Evolutionary conservation across 2,888 invertebrate species (phyloP), one percentile per base, ranked within the genome.

Genomic region (Anthophora plumipes): DNA sequence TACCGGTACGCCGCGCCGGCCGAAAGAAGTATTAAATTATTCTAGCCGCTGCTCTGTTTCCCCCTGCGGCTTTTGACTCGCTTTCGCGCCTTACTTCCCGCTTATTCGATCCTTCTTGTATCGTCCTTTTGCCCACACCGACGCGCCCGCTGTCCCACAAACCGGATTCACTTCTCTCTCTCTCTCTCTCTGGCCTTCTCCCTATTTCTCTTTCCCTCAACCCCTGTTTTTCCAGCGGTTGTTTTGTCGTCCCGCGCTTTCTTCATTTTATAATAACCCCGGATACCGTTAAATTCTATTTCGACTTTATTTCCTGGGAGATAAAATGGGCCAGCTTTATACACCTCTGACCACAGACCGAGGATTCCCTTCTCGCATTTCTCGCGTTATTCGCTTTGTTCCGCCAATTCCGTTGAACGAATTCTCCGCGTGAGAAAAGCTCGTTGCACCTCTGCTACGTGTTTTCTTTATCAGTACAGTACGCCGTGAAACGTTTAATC

Each of bases 31-130:
- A 67, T 80, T 67, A 80, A 72, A 79, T 81, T 85, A 64, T 68
- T 64, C 76, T 68, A 52, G 22, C 59, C 70, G 52, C 46, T 25
- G 39, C 66, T 55, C 50, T 76, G 69, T 80, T 64, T 80, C 79
- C 66, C 59, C 69, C 68, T 41, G 66, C 67, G 69, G 64, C 68
- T 68, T 63, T 50, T 31, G 41, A 57, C 76, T 70, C 55, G 52
- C 52, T 72, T 79, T 79, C 80, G 72, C 80, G 68, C 73, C 72
- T 80, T 69, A 59, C 63, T 64, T 73, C 55, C 54, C 72, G 59
- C 59, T 69, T 71, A 84, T 82, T 84, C 84, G 77, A 84, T 84
- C 79, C 68, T 74, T 75, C 82, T 82, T 73, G 81, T 80, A 70
- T 71, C 64, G 54, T 82, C 75, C 75, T 79, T 67, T 71, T 67